Conservation (phyloP, 2,113 vertebrate species). For the Pristiophorus japonicus region DNA sequence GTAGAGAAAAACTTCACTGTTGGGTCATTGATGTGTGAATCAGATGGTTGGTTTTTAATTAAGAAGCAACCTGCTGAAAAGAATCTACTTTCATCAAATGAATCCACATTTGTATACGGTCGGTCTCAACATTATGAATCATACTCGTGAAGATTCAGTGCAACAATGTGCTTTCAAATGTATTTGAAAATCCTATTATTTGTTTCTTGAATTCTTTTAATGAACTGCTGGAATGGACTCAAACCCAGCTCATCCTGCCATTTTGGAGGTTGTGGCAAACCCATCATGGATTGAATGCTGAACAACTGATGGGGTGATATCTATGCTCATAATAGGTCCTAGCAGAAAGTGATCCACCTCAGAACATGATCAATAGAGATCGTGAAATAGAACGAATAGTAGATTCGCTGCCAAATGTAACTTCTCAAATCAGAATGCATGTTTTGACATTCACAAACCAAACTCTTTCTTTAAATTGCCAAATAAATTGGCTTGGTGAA, state of each 20-base stretch:
- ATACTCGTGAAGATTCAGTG: neutral
- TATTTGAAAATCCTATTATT: neutral
- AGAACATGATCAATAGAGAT: no score
- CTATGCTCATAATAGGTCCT: neutral
- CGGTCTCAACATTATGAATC: neutral
- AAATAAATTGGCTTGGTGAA: neutral
- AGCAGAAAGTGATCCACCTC: no score
- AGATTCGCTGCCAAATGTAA: no score
- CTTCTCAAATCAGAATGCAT: no score
- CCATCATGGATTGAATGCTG: neutral
- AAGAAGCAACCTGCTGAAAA: neutral
- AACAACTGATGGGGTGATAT: neutral
- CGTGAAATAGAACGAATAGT: no score
- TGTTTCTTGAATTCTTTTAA: neutral
- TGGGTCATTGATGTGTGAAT: neutral
- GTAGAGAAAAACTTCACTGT: neutral
- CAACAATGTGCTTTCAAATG: neutral
- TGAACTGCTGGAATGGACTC: neutral
- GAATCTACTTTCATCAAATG: neutral
- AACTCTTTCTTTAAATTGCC: no score
- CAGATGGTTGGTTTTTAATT: conserved; percentile 13
- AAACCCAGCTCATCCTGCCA: neutral
- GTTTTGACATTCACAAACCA: no score
- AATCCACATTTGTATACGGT: neutral
- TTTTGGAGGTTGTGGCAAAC: neutral